A percentile compares a stretch with the other conserved stretches of the same genome.
Conservation (phyloP, 2,113 vertebrate genomes). For the Tiliqua scincoides region DNA sequence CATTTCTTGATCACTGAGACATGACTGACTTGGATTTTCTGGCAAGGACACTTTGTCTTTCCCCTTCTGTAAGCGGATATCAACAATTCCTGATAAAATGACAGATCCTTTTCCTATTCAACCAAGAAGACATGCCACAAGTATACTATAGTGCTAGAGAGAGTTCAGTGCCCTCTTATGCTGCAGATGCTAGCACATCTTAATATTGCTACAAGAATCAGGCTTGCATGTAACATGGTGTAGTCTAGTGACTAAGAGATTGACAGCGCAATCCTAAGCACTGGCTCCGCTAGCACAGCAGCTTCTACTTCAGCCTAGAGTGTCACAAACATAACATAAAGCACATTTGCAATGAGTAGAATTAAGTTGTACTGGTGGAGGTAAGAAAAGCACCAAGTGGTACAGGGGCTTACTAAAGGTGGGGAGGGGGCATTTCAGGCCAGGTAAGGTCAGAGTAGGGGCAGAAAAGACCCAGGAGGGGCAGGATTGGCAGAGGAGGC, state of each 20-base stretch:
- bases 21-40: background rate
- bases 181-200: background rate
- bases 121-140: background rate
- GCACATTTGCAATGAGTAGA: too few relatives aligned
- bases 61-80: background rate
- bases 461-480: too few relatives aligned
- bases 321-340: too few relatives aligned
- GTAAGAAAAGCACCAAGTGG: too few relatives aligned
- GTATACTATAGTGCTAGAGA: background rate
- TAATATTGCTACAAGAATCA: background rate
- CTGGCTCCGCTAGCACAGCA: too few relatives aligned
- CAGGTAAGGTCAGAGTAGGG: too few relatives aligned
- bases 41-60: background rate
- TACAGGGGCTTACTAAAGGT: too few relatives aligned
- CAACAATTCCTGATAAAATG: background rate
- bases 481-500: too few relatives aligned
- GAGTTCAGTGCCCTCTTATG: background rate
- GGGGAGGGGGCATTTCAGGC: too few relatives aligned
- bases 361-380: too few relatives aligned
- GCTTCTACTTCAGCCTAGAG: too few relatives aligned
- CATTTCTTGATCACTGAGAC: constrained; percentile 6
- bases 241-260: background rate
- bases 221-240: background rate
- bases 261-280: too few relatives aligned
- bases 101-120: background rate